Evolutionary conservation across 2,888 invertebrate species (phyloP).

Genomic region (Apomyelois bistriatella): DNA sequence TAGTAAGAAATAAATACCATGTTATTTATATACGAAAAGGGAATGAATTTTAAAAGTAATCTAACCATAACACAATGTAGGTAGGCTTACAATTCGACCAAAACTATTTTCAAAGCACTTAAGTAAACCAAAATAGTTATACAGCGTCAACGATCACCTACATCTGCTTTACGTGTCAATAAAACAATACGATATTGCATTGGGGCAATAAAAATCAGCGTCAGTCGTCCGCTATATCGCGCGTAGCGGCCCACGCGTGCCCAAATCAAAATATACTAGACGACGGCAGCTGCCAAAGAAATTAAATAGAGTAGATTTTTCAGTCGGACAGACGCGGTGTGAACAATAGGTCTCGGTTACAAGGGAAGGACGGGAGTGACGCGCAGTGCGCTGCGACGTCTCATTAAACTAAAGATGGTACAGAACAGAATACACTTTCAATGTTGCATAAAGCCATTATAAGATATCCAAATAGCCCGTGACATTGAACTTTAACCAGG

Average conservation of each 20-base stretch:
- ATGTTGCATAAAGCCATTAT: no score
- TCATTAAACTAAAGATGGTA: neutral
- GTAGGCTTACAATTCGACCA: neutral
- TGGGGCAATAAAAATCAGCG: constrained; percentile 66
- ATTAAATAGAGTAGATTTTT: constrained; percentile 75
- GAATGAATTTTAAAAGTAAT: no score
- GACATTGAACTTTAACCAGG: no score
- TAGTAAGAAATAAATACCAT: no score
- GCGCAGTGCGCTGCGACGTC: constrained; percentile 29
- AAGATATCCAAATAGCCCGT: no score
- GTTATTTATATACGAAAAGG: no score
- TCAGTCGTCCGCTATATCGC: constrained; percentile 64
- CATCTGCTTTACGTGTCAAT: constrained; percentile 54
- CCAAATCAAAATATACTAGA: constrained; percentile 68
- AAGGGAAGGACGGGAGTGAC: constrained; percentile 57
- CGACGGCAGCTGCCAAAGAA: constrained; percentile 69
- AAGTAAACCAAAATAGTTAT: constrained; percentile 32
- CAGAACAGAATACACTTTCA: neutral
- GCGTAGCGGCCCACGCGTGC: constrained; percentile 58
- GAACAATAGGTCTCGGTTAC: constrained; percentile 68
- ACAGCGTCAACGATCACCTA: constrained; percentile 41
- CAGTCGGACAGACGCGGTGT: constrained; percentile 55
- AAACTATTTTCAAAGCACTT: neutral
- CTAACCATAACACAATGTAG: no score
- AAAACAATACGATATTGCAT: constrained; percentile 69